Base-by-base conservation (phyloP, 2,888 invertebrate genomes). In the Magallana nippona region DNA sequence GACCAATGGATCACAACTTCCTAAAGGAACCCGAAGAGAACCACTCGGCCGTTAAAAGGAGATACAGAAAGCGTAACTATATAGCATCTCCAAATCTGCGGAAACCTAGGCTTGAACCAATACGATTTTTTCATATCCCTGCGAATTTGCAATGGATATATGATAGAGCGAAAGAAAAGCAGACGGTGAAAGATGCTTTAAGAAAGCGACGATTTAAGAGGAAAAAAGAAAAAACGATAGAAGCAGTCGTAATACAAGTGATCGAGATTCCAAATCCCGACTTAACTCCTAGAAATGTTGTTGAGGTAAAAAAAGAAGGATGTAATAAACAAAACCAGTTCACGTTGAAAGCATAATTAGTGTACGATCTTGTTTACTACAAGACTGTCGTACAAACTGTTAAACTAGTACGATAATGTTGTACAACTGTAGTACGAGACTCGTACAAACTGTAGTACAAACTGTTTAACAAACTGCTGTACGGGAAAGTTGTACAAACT, bases 141-240 rank as follows among this genome's bases (percentile, higher is more conserved):
- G n/a, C 11, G 17, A 27, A 55, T 71, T 60, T 82, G 19, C 22
- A 71, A 15, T 44, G 71, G 27, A 55, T 82, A 5, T 82, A 82
- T 71, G 60, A 82, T 55, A 82, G 63, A 19, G 82, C 82, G 15
- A 60, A 82, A 44, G 82, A 82, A 27, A 82, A 71, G 22, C 82
- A 71, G 22, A 27, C 22, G 19, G 56, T 44, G 17, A 63, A 55
- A 11, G 82, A 82, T 44, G 55, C 63, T n/a, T 15, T 44, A 82
- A 22, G 82, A 56, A 71, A 60, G 27, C 82, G 82, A 1, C 82
- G 82, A 55, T 63, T 82, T 63, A 22, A 19, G n/a, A 55, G 55
- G 22, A 55, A 71, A 82, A 71, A 71, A 13, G 27, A 55, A 10
- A 79, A 79, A 58, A 17, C 57, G 27, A 56, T 71, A 13, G 71